phyloP scores from a whole-genome alignment of 2,797 vertebrate genomes.

The Acipenser transmontanus region DNA sequence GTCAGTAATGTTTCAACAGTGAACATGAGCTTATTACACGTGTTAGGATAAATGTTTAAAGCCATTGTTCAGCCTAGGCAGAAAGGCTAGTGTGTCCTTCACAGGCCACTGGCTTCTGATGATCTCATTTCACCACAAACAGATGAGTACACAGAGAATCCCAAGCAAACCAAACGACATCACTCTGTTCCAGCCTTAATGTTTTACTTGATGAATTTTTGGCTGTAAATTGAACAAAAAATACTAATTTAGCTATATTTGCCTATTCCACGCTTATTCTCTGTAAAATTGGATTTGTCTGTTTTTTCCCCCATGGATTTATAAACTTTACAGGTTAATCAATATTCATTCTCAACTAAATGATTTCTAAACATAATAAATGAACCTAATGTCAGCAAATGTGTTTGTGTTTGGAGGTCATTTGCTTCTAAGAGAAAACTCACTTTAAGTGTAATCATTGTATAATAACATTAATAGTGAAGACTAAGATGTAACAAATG shows the following conservation, averaged over 20 bases:
- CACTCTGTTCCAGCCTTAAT: slow-evolving; percentile 4
- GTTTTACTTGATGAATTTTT: slow-evolving; percentile 20
- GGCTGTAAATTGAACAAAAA: slow-evolving; percentile 17
- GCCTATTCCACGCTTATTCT: slow-evolving; percentile 2
- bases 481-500: too few species aligned
- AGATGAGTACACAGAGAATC: slow-evolving; percentile 42
- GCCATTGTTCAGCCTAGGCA: slow-evolving; percentile 33
- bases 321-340: slow-evolving; percentile 19
- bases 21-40: slow-evolving; percentile 35
- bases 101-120: slow-evolving; percentile 68
- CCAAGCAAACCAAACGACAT: slow-evolving; percentile 9
- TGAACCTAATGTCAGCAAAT: slow-evolving; percentile 7
- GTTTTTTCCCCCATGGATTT: slow-evolving; percentile 14
- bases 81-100: slow-evolving; percentile 66
- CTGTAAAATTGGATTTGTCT: slow-evolving; percentile 19
- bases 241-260: slow-evolving; percentile 22
- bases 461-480: too few species aligned
- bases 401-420: not conserved
- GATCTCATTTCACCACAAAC: slow-evolving; percentile 63
- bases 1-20: slow-evolving; percentile 36
- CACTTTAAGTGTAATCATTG: not conserved
- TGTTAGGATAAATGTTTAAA: slow-evolving; percentile 39
- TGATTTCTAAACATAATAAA: slow-evolving; percentile 10
- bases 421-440: not conserved
- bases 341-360: slow-evolving; percentile 18